Percentiles rank a stretch among this genome's conserved stretches.
Evolutionary conservation across 2,113 vertebrate genomes (phyloP).

Genomic region (Calidris pugnax): DNA sequence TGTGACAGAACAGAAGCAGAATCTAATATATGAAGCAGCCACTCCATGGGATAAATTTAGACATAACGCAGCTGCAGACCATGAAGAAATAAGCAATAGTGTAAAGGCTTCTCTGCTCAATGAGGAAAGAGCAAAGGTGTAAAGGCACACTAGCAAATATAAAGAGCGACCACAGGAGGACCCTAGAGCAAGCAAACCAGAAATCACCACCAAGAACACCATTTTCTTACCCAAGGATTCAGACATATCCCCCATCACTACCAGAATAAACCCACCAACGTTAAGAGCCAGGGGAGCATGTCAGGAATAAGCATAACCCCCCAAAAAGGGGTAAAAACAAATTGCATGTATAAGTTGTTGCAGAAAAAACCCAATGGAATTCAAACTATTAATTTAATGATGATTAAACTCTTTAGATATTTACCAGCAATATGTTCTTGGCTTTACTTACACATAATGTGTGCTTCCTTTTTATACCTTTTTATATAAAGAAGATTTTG

Average conservation of each 20-base stretch:
- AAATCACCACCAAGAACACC: not conserved
- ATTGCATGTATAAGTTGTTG: too few species aligned
- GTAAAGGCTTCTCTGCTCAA: not conserved
- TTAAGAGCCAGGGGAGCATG: not conserved
- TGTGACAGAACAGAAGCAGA: not conserved
- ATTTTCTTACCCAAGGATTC: not conserved
- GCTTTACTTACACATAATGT: not conserved
- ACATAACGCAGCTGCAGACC: not conserved
- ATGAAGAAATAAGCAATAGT: not conserved
- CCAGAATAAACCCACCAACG: not conserved
- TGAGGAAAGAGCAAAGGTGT: not conserved
- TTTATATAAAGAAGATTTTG: too few species aligned
- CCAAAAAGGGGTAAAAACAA: fast-evolving
- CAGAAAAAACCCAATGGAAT: too few species aligned
- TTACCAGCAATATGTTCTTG: not conserved
- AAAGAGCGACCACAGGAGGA: not conserved
- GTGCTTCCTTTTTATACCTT: not conserved
- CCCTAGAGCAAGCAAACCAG: not conserved
- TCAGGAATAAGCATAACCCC: not conserved
- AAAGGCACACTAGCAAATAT: not conserved
- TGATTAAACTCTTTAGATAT: not conserved
- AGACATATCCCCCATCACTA: not conserved
- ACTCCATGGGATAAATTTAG: too few species aligned
- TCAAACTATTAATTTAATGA: not conserved
- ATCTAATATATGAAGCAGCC: fast-evolving